Base-by-base conservation (phyloP, 2,113 vertebrate species). In the Clarias magur region DNA sequence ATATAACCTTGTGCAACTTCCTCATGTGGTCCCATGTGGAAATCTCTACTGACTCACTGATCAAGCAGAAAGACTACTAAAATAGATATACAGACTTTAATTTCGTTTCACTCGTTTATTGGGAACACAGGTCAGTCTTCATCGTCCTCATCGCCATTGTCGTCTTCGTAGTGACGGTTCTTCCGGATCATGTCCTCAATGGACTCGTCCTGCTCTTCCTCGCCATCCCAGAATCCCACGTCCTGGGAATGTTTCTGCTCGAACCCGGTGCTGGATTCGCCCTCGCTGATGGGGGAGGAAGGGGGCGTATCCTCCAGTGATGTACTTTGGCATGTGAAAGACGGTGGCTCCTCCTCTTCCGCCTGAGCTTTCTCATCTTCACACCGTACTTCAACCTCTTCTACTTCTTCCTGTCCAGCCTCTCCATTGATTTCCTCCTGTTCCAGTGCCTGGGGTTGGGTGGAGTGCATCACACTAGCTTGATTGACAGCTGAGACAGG, bases 151-250 rank as follows among this genome's bases (percentile, higher is more conserved):
- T 34, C 25, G 4, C 84, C 67, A 0, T 95, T 94, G 0, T 97
- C 96, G 15, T 95, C 94, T 27, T 96, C 97, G 4, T 99, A 99
- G 93, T 95, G 95, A 76, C 98, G 95, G 94, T 99, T 99, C 89
- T 94, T 95, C 92, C 99, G 98, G 94, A 99, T 99, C 93, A 97
- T 95, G 1, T 99, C 98, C 91, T 99, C 98, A 91, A 99, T 96
- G 0, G 96, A 96, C 0, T 97, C 90, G 88, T 96, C 91, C 42
- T 91, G 23, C 6, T 95, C 94, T 67, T 89, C 89, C 84, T 98
- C 97, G 38, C 92, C 95, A 68, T 98, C 97, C 96, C 96, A 97
- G 92, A 97, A 97, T 4, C 95, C 96, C 56, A 95, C 95, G 0
- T 97, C 96, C 90, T 97, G 96, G 72, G 96, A 96, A 19, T 95